Conservation (phyloP, 2,888 invertebrate species). For the Brachypalpus laphriformis region DNA sequence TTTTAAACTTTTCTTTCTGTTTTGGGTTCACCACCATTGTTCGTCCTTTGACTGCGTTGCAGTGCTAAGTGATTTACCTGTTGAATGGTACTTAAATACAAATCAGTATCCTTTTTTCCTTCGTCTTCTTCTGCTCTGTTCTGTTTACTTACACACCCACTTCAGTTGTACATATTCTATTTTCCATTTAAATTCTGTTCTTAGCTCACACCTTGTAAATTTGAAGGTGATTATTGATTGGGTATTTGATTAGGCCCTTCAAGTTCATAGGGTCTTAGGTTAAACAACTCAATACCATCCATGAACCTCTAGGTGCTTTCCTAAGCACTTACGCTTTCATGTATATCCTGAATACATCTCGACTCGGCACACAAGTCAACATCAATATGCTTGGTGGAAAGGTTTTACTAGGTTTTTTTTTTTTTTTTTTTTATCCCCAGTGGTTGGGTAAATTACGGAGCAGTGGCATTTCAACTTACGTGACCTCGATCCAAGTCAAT, state of each 20-base stretch:
- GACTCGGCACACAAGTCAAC: slow-evolving; percentile 3
- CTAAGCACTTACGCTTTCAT: background rate
- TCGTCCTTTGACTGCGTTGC: slow-evolving; percentile 10
- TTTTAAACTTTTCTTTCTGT: background rate
- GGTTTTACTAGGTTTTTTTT: background rate
- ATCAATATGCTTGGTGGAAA: background rate
- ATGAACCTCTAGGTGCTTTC: background rate
- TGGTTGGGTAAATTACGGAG: slow-evolving; percentile 48
- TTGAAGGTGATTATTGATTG: slow-evolving; percentile 53
- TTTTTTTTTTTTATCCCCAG: slow-evolving; percentile 1
- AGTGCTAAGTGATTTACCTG: slow-evolving; percentile 47
- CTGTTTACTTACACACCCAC: background rate
- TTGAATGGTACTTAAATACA: slow-evolving; percentile 6
- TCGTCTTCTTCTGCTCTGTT: background rate
- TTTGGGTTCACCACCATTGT: background rate
- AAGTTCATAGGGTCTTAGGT: background rate
- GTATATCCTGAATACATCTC: background rate
- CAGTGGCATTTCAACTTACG: slow-evolving; percentile 61
- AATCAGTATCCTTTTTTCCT: background rate
- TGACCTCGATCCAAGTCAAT: slow-evolving; percentile 61
- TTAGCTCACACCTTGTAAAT: background rate
- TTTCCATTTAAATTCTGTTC: slow-evolving; percentile 31
- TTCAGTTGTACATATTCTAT: background rate
- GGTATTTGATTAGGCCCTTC: slow-evolving; percentile 53
- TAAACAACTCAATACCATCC: background rate